Evolutionary conservation across 2,888 invertebrate genomes (phyloP), one percentile per base, ranked within the genome.

Genomic region (Gerosis bhagava): DNA sequence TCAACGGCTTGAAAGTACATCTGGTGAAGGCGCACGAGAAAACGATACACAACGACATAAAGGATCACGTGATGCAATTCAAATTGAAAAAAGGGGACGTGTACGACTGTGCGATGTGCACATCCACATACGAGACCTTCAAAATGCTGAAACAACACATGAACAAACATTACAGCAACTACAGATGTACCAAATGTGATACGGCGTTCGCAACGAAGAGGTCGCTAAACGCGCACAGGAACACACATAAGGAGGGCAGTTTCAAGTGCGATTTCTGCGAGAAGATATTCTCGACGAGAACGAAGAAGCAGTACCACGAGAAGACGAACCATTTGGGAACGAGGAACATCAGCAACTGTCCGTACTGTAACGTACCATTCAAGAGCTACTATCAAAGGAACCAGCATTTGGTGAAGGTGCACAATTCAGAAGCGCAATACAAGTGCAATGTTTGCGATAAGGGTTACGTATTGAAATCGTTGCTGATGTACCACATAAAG

Each of bases 111-210:
- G 74, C 71, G 0, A 65, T 83, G 67, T 87, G 86, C 24, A 46
- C 77, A 0, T 70, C 77, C 0, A 81, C 76, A 0, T 86, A 84
- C 35, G 86, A 86, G 32, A 86, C 84, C 0, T 87, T 84, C 40
- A 83, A 84, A 37, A 84, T 81, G 82, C 12, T 87, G 0, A 81
- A 81, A 55, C 84, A 83, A 17, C 86, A 87, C 28, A 86, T 87
- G 86, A 86, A 87, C 5, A 67, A 67, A 1, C 86, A 86, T 52
- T 86, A 83, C 15, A 59, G 59, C 0, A 84, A 86, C 13, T 84
- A 79, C 22, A 63, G 57, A 0, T 86, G 86, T n/a, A 53, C 40
- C 0, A 65, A 69, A 6, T 86, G 86, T 47, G 72, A 79, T 3
- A 62, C 77, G 0, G 62, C 77, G 0, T 87, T 84, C 3, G 78